Conservation (phyloP, 2,797 vertebrate genomes). For the Enteromius unitaeniatus region DNA sequence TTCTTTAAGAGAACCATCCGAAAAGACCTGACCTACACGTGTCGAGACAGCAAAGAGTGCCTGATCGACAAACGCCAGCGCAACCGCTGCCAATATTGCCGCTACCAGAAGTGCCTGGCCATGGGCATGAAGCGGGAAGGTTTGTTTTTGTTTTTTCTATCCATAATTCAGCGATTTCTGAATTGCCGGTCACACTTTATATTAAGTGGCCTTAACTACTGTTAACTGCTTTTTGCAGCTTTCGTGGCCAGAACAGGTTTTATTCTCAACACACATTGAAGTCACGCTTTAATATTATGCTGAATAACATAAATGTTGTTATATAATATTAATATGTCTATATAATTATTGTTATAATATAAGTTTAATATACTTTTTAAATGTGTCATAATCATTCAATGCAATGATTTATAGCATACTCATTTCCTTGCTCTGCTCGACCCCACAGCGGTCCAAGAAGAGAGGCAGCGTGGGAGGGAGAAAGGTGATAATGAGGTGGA, state of each 20-base stretch:
- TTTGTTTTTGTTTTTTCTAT: slow-evolving; percentile 65
- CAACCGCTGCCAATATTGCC: slow-evolving; percentile 95
- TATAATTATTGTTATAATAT: neutral
- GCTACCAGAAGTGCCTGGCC: slow-evolving; percentile 93
- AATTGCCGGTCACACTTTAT: neutral
- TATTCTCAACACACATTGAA: no score
- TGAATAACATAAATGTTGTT: neutral
- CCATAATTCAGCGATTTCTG: neutral
- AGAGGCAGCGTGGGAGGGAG: slow-evolving; percentile 93
- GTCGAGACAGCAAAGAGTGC: slow-evolving; percentile 93
- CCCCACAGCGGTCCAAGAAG: slow-evolving; percentile 91
- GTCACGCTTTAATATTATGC: neutral
- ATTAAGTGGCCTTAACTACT: no score
- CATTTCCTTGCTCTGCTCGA: slow-evolving; percentile 14
- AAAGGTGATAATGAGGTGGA: slow-evolving; percentile 89
- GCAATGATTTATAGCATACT: neutral
- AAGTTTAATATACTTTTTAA: neutral
- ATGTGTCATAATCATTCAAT: neutral
- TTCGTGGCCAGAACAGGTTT: neutral
- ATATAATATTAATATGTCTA: neutral
- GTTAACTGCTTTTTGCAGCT: neutral
- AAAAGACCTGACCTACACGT: slow-evolving; percentile 94
- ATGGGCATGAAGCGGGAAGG: slow-evolving; percentile 98
- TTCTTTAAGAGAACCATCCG: slow-evolving; percentile 96
- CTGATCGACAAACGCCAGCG: slow-evolving; percentile 95